Evolutionary conservation across 2,797 vertebrate species (phyloP), one percentile per base, ranked within the genome.

Genomic region (Anas bernieri): DNA sequence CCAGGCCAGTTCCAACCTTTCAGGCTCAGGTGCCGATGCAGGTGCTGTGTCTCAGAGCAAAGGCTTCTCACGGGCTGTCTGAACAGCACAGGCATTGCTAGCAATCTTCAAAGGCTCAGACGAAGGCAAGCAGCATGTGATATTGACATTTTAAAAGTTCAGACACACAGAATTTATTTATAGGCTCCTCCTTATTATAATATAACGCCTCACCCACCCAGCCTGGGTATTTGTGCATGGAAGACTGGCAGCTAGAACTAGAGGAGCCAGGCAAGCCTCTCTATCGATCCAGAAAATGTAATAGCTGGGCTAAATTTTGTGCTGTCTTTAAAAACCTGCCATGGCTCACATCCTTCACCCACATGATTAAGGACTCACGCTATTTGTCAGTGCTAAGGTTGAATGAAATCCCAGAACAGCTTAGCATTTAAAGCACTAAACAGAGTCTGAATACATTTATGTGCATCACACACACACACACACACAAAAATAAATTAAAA

Each of bases 31-130:
- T 33, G 18, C 43, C 70, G 39, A 77, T 0, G 0, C 7, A 0
- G 1, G 37, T 73, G 25, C 17, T 68, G 41, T 3, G 1, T 22
- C 67, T 50, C 16, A 43, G 39, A 85, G 26, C 16, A 43, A 35
- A 85, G 18, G n/a, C 16, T 83, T 56, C 54, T 74, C 48, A 28
- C 0, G 0, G 0, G 3, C 62, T 45, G 5, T 7, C 52, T 17
- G 21, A 72, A 55, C 8, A 45, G 17, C 7, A 63, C 33, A 76
- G 55, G 84, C 90, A 83, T 16, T 26, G 37, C 50, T 5, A 72
- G 17, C 64, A 79, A 21, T 52, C 39, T 52, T 68, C 55, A 55
- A 66, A 84, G 41, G 33, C 41, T 90, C 43, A 66, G 55, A 39
- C 0, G 1, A 89, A 67, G 52, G 33, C 26, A 76, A 70, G 41